Base-by-base conservation (phyloP, 2,888 invertebrate species). In the Conistra vaccinii region DNA sequence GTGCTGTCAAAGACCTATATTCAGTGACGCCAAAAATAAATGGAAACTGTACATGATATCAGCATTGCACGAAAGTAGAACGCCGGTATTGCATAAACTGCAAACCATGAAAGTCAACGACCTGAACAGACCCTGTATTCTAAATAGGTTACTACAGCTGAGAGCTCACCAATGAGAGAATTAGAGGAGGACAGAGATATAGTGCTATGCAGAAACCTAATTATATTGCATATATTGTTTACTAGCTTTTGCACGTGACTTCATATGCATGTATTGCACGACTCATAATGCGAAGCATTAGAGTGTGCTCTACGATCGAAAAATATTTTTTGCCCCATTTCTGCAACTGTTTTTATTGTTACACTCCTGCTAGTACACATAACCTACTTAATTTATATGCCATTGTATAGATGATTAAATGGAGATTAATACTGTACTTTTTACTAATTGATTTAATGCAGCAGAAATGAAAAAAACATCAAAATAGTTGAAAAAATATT, bases 111-210 rank as follows among this genome's bases (percentile, higher is more conserved):
- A 78, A 76, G 89, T 84, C 86, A 83, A 84, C 76, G 89, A 86
- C 86, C 88, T 65, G 67, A 65, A 69, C 67, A 76, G 69, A 80
- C 82, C 82, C 81, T 83, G 81, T 71, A 75, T 65, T 81, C 58
- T 82, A 85, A 85, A 85, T 88, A 82, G 86, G 85, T 77, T 82
- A 80, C 66, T 67, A 85, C 80, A 81, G 80, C 71, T 78, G 72
- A 88, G 82, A 58, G 73, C 65, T 69, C 79, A 63, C 77, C 73
- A 79, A 85, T 79, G 26, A 71, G 62, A 71, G 62, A 62, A 9
- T 29, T 71, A 78, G 85, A 84, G 75, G 14, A 74, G 75, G 57
- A 80, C 42, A 42, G 80, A 70, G 51, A 60, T 78, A 78, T 51
- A 68, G 55, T 53, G 45, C 53, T 23, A 17, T 63, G 48, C 61